These are phyloP conservation scores for Sepiola atlantica DNA, from an alignment of 2,888 invertebrate species.

Conservation along the genomic window DNA sequence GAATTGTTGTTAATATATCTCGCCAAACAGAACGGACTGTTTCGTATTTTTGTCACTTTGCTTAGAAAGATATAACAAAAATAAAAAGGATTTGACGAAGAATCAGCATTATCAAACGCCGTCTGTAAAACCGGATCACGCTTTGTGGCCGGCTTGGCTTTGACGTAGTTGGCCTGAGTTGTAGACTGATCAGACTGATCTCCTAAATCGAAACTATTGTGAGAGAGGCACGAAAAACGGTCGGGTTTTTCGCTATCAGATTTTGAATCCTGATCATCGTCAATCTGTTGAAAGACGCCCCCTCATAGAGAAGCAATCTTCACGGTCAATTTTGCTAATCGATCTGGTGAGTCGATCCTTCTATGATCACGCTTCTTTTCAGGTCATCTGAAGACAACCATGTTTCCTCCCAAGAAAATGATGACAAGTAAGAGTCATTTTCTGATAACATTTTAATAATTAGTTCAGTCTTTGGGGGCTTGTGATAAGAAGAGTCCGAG, in stretches of 20 bases:
- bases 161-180: background rate
- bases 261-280: constrained; percentile 52
- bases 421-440: background rate
- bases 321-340: constrained; percentile 67
- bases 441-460: background rate
- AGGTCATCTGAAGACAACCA: constrained; percentile 45
- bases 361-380: constrained; percentile 52
- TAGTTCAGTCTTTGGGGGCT: background rate
- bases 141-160: background rate
- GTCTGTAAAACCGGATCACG: background rate
- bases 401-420: constrained; percentile 32
- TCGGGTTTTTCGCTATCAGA: constrained; percentile 43
- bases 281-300: constrained; percentile 65
- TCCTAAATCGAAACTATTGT: background rate
- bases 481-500: background rate
- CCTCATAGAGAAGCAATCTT: constrained; percentile 72
- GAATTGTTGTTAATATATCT: too few species aligned
- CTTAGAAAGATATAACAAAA: too few species aligned
- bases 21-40: too few species aligned
- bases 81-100: too few species aligned
- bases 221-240: background rate
- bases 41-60: too few species aligned
- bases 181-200: background rate
- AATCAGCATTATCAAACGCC: background rate
- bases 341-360: constrained; percentile 71